phyloP scores from a whole-genome alignment of 1,140 invertebrate species.

The Halyomorpha halys region DNA sequence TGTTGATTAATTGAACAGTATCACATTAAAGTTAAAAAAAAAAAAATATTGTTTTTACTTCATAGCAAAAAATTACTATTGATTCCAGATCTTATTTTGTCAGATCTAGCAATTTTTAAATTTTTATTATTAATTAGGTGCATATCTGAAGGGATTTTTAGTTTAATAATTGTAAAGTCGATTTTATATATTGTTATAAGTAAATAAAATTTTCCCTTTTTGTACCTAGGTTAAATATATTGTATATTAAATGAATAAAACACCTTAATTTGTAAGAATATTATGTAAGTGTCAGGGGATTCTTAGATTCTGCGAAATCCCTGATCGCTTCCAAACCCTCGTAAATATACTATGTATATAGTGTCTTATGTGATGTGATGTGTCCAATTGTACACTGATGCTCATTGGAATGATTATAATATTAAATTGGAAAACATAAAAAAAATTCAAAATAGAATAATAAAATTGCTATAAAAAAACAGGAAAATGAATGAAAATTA shows the following conservation, averaged over 20 bases:
- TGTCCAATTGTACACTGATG: slow-evolving; percentile 6
- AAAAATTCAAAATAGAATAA: no score
- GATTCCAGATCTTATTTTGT: no score
- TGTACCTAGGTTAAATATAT: slow-evolving; percentile 6
- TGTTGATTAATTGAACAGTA: slow-evolving; percentile 9
- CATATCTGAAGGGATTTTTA: neutral
- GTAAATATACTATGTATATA: slow-evolving; percentile 8
- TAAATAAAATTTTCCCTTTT: neutral
- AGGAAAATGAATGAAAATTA: no score
- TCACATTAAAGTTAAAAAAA: no score
- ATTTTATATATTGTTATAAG: slow-evolving; percentile 14
- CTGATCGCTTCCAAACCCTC: neutral
- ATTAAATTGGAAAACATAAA: neutral
- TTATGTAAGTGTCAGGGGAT: neutral
- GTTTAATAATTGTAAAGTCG: neutral
- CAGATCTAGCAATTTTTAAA: no score
- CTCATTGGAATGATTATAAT: neutral
- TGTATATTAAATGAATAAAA: neutral
- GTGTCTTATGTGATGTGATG: neutral
- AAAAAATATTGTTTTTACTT: no score
- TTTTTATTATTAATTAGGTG: slow-evolving; percentile 8
- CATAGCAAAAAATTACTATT: no score
- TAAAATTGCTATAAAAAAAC: no score
- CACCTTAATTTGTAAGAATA: neutral
- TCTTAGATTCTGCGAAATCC: neutral